These are phyloP conservation scores for Biston stratarius DNA, from an alignment of 2,888 invertebrate genomes.

Conservation along the genomic window DNA sequence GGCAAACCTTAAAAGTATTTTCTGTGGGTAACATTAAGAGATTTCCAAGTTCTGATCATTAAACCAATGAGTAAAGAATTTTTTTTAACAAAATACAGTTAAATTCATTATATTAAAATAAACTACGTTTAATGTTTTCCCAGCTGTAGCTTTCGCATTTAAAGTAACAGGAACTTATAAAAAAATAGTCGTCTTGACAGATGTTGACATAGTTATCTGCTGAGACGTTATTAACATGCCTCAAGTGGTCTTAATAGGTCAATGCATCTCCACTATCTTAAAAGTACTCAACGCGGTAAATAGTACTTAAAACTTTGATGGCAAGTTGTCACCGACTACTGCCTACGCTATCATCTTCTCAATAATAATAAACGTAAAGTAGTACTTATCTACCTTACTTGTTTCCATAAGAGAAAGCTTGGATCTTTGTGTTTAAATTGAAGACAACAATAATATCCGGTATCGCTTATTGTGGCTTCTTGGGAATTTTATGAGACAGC, in stretches of 20 bases:
- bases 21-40: no score
- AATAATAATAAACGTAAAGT: slow-evolving; percentile 47
- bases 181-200: slow-evolving; percentile 10
- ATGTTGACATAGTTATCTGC: slow-evolving; percentile 19
- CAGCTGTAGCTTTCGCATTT: background rate
- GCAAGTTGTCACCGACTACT: slow-evolving; percentile 57
- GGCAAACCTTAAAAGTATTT: no score
- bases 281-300: slow-evolving; percentile 43
- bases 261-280: slow-evolving; percentile 43
- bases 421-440: slow-evolving; percentile 34
- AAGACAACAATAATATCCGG: slow-evolving; percentile 42
- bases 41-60: no score
- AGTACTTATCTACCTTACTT: slow-evolving; percentile 40
- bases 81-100: no score
- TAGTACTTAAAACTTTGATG: slow-evolving; percentile 49
- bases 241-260: slow-evolving; percentile 42
- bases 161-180: background rate
- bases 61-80: no score
- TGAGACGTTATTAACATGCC: slow-evolving; percentile 26
- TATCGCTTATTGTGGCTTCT: slow-evolving; percentile 22
- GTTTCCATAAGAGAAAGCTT: slow-evolving; percentile 44
- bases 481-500: slow-evolving; percentile 33
- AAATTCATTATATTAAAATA: no score
- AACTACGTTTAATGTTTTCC: no score
- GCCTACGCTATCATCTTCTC: slow-evolving; percentile 59